These are phyloP conservation scores for Patiria miniata DNA, from an alignment of 35 echinoderm and acorn worm species.

Conservation along the genomic window DNA sequence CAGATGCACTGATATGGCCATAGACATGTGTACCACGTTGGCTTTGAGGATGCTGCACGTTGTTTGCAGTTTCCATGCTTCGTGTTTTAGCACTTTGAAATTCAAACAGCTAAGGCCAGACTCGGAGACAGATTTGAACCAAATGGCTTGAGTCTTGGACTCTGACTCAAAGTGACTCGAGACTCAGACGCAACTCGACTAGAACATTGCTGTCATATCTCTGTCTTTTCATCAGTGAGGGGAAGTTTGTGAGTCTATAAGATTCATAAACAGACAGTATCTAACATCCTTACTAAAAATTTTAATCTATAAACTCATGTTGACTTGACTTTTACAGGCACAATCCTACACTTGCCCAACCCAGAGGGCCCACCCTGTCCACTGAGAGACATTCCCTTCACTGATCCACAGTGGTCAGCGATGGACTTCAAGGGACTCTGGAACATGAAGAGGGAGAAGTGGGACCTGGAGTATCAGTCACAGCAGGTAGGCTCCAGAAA, in stretches of 20 bases:
- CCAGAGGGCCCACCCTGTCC: constrained; percentile 31
- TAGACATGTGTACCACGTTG: too few species aligned
- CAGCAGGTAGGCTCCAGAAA: constrained; percentile 44
- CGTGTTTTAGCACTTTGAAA: too few species aligned
- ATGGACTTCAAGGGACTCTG: constrained; percentile 38
- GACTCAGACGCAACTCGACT: too few species aligned
- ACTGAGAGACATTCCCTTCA: not conserved
- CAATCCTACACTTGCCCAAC: constrained; percentile 29
- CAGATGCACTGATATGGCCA: too few species aligned
- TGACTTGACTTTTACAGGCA: constrained; percentile 18
- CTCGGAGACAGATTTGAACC: too few species aligned
- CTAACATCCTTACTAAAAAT: not conserved
- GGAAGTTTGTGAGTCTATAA: not conserved
- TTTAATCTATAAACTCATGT: not conserved
- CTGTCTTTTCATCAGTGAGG: too few species aligned
- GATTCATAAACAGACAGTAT: not conserved
- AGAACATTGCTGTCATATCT: too few species aligned
- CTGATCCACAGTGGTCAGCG: not conserved
- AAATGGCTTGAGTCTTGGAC: too few species aligned
- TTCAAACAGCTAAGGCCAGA: too few species aligned
- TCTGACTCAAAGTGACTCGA: too few species aligned
- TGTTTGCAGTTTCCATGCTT: too few species aligned
- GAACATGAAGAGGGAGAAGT: constrained; percentile 22
- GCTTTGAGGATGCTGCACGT: too few species aligned
- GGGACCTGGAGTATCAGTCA: constrained; percentile 26